Evolutionary conservation across 2,888 invertebrate genomes (phyloP).

Genomic region (Micropterix aruncella): DNA sequence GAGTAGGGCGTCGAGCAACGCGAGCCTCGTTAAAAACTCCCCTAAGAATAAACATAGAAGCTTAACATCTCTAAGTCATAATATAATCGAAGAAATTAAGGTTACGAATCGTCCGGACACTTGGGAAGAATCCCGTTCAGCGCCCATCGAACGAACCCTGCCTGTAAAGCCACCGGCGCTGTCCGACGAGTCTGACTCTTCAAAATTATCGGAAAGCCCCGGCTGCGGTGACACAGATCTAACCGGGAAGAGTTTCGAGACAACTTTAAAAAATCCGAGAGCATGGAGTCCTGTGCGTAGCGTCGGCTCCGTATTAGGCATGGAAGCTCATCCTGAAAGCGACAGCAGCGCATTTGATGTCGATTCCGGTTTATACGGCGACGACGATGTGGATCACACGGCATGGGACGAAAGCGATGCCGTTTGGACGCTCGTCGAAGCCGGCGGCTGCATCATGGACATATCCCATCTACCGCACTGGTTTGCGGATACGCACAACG

Average conservation of each 20-base stretch:
- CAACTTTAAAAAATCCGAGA: constrained; percentile 62
- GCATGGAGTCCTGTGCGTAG: constrained; percentile 84
- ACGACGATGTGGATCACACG: constrained; percentile 59
- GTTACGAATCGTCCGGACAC: constrained; percentile 43
- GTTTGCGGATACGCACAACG: constrained; percentile 48
- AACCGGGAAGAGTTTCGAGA: constrained; percentile 53
- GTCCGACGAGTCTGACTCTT: constrained; percentile 17
- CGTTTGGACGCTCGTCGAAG: constrained; percentile 68
- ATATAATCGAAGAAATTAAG: constrained; percentile 26
- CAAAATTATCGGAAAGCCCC: constrained; percentile 5
- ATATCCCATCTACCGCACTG: constrained; percentile 65
- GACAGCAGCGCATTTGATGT: constrained; percentile 71
- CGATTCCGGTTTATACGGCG: constrained; percentile 68
- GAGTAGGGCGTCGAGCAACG: constrained; percentile 68
- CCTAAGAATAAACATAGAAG: constrained; percentile 55
- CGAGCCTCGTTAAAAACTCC: constrained; percentile 48
- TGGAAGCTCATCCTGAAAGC: constrained; percentile 76
- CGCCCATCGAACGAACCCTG: constrained; percentile 55
- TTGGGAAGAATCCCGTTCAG: constrained; percentile 61
- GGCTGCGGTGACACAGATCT: constrained; percentile 23
- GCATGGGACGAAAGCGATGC: constrained; percentile 73
- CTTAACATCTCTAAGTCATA: constrained; percentile 36
- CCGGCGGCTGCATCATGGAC: constrained; percentile 67
- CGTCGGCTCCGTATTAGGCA: constrained; percentile 71
- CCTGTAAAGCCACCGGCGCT: constrained; percentile 29